A percentile compares a stretch with the other conserved stretches of the same genome.
phyloP scores from a whole-genome alignment of 1,140 invertebrate genomes.

The Calycopis cecrops region DNA sequence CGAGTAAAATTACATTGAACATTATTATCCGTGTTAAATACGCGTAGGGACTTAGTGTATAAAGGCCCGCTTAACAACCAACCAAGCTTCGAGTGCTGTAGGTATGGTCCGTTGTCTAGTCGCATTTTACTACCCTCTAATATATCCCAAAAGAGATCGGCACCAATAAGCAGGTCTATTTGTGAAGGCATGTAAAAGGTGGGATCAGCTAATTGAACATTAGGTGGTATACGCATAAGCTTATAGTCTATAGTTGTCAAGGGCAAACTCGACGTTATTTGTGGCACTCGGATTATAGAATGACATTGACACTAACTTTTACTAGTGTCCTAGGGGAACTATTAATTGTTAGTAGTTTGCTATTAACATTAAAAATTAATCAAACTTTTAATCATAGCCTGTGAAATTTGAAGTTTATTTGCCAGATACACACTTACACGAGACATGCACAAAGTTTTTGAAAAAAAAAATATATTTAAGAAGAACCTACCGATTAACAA shows the following conservation, averaged over 20 bases:
- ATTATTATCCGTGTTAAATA: not conserved
- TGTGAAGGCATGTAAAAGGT: conserved; percentile 22
- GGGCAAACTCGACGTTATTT: not conserved
- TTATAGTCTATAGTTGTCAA: not conserved
- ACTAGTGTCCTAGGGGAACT: too few relatives aligned
- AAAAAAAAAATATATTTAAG: too few relatives aligned
- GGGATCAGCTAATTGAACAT: conserved; percentile 28
- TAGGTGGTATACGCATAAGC: conserved; percentile 18
- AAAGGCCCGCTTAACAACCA: conserved; percentile 26
- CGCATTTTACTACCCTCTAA: conserved; percentile 21
- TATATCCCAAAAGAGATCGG: conserved; percentile 34
- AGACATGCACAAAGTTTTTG: too few relatives aligned
- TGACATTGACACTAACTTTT: too few relatives aligned
- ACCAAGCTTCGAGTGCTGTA: conserved; percentile 24
- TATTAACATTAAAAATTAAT: too few relatives aligned
- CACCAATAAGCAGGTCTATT: conserved; percentile 34
- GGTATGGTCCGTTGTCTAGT: conserved; percentile 23
- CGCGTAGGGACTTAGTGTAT: not conserved
- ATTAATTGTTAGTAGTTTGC: too few relatives aligned
- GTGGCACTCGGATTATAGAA: not conserved
- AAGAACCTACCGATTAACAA: too few relatives aligned
- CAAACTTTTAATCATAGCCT: too few relatives aligned
- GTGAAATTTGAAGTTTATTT: too few relatives aligned
- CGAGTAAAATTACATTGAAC: not conserved
- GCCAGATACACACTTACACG: too few relatives aligned